Evolutionary conservation across 2,888 invertebrate species (phyloP).

Genomic region (Lasiommata megera): DNA sequence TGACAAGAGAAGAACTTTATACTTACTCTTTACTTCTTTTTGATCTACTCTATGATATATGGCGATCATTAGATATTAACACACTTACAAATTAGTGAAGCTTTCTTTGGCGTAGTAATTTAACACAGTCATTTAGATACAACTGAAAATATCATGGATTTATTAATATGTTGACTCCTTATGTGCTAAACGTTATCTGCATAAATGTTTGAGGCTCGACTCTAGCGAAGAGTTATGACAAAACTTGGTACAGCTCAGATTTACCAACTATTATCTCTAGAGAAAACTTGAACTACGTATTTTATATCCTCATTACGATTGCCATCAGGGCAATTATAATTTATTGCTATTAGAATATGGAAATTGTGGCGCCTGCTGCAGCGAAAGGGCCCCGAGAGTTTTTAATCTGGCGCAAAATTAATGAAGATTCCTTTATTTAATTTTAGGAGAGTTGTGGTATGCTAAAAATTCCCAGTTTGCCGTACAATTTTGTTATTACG

Average conservation of each 20-base stretch:
- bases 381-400: slow-evolving; percentile 55
- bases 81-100: too few species aligned
- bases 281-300: slow-evolving; percentile 12
- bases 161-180: not conserved
- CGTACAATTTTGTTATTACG: slow-evolving; percentile 43
- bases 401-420: slow-evolving; percentile 67
- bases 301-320: slow-evolving; percentile 32
- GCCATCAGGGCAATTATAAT: slow-evolving; percentile 53
- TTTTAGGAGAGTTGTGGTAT: slow-evolving; percentile 44
- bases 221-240: slow-evolving; percentile 1
- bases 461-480: slow-evolving; percentile 35
- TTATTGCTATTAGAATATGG: slow-evolving; percentile 66
- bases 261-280: slow-evolving; percentile 11
- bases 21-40: not conserved
- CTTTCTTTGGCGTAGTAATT: not conserved
- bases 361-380: slow-evolving; percentile 53
- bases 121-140: not conserved
- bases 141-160: not conserved
- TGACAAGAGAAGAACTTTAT: slow-evolving; percentile 24
- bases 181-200: not conserved
- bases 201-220: not conserved
- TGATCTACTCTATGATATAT: slow-evolving; percentile 5
- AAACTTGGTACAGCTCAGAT: slow-evolving; percentile 7
- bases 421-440: slow-evolving; percentile 60
- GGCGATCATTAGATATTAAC: not conserved